A percentile compares a stretch with the other conserved stretches of the same genome.
phyloP scores from a whole-genome alignment of 2,113 vertebrate species.

The Xiphophorus hellerii region DNA sequence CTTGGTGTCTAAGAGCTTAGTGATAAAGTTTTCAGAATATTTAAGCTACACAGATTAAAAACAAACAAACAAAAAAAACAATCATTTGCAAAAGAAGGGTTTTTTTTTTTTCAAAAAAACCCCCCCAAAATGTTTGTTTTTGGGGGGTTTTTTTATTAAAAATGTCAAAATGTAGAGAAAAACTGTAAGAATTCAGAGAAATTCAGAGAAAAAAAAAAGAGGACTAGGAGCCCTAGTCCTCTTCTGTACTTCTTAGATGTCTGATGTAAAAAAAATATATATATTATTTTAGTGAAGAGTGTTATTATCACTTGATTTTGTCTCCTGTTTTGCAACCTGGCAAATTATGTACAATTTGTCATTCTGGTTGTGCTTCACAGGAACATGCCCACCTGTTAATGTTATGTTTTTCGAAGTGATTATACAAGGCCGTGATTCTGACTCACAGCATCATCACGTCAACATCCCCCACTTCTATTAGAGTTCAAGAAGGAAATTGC shows the following conservation, averaged over 20 bases:
- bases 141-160: no score
- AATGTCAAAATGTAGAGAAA: no score
- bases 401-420: neutral
- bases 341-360: neutral
- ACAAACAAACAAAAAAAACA: no score
- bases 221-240: no score
- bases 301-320: neutral
- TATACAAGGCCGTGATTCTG: neutral
- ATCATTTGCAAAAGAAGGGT: no score
- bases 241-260: neutral
- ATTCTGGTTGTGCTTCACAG: neutral
- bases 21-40: neutral
- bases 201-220: no score
- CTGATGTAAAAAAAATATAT: neutral
- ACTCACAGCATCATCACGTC: neutral
- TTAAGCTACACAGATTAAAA: neutral
- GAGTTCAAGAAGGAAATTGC: conserved; percentile 1
- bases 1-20: no score
- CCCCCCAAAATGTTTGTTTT: no score
- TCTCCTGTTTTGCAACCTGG: neutral
- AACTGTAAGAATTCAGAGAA: no score
- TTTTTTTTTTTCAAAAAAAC: no score
- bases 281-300: neutral
- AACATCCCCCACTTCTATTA: neutral
- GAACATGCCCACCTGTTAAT: neutral